These are phyloP conservation scores for Lepus oiostolus DNA, from an alignment of 2,797 vertebrate species.

Conservation along the genomic window DNA sequence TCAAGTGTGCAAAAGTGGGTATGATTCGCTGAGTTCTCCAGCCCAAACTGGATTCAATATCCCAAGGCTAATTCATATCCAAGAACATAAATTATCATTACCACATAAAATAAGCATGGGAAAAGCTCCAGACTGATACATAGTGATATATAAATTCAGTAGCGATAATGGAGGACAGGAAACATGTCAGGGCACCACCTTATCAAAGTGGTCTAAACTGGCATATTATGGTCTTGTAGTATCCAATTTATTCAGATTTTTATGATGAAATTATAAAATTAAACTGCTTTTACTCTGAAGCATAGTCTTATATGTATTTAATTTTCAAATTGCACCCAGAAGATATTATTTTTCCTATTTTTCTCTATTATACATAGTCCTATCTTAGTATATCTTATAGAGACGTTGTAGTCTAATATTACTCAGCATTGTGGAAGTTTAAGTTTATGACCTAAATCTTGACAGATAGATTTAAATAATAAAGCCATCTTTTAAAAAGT, in stretches of 20 bases:
- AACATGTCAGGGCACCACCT: neutral
- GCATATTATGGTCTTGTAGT: neutral
- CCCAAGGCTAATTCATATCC: neutral
- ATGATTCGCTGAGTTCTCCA: neutral
- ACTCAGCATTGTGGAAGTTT: neutral
- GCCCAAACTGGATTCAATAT: neutral
- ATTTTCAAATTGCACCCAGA: neutral
- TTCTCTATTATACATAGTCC: neutral
- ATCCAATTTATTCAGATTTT: neutral
- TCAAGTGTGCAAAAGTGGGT: neutral
- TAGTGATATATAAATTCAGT: neutral
- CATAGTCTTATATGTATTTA: constrained; percentile 1
- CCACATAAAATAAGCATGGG: constrained; percentile 8
- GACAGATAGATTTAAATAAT: constrained; percentile 22
- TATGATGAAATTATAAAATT: constrained; percentile 48
- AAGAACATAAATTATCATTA: constrained; percentile 6
- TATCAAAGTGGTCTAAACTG: neutral
- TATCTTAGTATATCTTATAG: constrained; percentile 28
- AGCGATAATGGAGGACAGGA: neutral
- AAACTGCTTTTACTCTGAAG: neutral
- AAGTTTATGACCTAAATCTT: constrained; percentile 48
- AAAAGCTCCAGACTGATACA: neutral
- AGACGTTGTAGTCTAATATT: neutral
- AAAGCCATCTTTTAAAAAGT: constrained; percentile 7
- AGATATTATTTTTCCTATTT: constrained; percentile 9